phyloP scores from a whole-genome alignment of 1,140 invertebrate species.

The Nasonia giraulti region DNA sequence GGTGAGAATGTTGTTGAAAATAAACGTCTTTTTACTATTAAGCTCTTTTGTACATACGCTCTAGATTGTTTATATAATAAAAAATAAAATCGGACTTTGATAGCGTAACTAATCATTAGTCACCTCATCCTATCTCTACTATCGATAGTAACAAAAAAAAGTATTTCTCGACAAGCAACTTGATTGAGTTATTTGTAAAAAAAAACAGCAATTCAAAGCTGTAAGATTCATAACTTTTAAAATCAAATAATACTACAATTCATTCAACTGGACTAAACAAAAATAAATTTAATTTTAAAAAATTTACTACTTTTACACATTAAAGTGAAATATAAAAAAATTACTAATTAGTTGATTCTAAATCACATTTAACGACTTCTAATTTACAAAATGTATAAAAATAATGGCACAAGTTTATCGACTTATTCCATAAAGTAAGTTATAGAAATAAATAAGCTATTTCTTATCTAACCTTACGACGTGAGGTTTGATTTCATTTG shows the following conservation, averaged over 20 bases:
- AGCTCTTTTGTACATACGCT: conserved; percentile 48
- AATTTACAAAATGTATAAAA: conserved; percentile 37
- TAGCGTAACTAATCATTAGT: conserved; percentile 11
- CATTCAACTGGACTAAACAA: background rate
- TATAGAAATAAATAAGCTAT: background rate
- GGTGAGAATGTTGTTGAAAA: conserved; percentile 34
- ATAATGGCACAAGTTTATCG: background rate
- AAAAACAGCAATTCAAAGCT: background rate
- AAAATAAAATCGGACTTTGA: conserved; percentile 39
- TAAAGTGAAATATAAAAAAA: conserved; percentile 10
- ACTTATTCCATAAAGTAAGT: background rate
- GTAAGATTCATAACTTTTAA: background rate
- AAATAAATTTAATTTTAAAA: conserved; percentile 6
- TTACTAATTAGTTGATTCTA: background rate
- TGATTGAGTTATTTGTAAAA: background rate
- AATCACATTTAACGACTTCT: background rate
- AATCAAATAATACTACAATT: conserved; percentile 4
- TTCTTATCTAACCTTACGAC: conserved; percentile 47
- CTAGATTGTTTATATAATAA: conserved; percentile 48
- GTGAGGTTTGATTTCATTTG: conserved; percentile 52
- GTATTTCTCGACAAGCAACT: background rate
- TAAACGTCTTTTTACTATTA: conserved; percentile 42
- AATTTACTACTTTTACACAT: background rate
- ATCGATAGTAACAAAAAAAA: background rate
- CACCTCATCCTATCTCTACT: background rate